Conservation (phyloP, 2,888 invertebrate genomes). For the Micropterix aruncella region DNA sequence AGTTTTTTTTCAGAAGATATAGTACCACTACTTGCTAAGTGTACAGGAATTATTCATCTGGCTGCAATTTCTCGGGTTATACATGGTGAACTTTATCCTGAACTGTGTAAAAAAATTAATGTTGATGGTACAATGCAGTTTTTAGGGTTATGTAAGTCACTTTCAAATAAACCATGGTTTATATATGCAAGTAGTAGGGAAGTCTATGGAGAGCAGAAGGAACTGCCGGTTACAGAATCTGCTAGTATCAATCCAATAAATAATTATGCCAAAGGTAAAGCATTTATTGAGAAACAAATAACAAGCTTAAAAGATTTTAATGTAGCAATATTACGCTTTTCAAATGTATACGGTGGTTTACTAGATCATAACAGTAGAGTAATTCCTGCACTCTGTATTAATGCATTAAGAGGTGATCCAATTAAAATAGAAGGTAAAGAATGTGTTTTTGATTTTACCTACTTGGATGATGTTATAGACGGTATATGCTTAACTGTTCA, state of each 20-base stretch:
- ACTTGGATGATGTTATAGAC: constrained; percentile 7
- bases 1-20: too few species aligned
- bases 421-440: constrained; percentile 8
- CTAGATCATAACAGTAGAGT: constrained; percentile 8
- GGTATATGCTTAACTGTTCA: constrained; percentile 7
- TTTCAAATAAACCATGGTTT: too few species aligned
- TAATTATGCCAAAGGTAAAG: constrained; percentile 6
- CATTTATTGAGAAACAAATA: constrained; percentile 7
- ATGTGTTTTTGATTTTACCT: constrained; percentile 8
- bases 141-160: too few species aligned
- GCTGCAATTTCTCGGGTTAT: too few species aligned
- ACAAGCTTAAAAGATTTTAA: constrained; percentile 8
- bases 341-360: constrained; percentile 8
- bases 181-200: too few species aligned
- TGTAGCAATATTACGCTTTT: constrained; percentile 8
- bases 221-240: constrained; percentile 5
- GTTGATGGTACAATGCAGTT: too few species aligned
- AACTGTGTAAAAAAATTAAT: too few species aligned
- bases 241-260: constrained; percentile 5
- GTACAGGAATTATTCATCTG: too few species aligned
- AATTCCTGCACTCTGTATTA: constrained; percentile 7
- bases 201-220: too few species aligned
- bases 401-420: constrained; percentile 8
- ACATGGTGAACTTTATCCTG: too few species aligned
- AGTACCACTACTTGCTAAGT: too few species aligned